phyloP scores from a whole-genome alignment of 2,113 vertebrate genomes.

The Picathartes gymnocephalus region DNA sequence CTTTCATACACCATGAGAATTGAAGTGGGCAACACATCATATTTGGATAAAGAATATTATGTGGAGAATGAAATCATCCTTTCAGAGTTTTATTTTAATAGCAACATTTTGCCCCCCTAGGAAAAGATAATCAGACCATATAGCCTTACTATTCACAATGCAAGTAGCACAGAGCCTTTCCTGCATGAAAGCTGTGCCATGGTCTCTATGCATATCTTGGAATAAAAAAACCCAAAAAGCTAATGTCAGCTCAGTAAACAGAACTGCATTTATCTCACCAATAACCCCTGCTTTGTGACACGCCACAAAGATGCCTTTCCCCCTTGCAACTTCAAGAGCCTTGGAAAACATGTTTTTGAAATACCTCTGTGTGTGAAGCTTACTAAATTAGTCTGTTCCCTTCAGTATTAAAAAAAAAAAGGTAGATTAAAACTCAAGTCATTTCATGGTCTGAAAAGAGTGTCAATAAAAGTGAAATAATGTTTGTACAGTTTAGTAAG shows the following conservation, averaged over 20 bases:
- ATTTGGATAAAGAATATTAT: not conserved
- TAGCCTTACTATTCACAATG: rapidly evolving
- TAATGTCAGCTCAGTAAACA: not conserved
- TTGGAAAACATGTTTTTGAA: constrained; percentile 42
- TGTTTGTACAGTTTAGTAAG: constrained; percentile 55
- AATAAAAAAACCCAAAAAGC: not conserved
- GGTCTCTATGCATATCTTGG: not conserved
- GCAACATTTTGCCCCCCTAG: too few relatives aligned
- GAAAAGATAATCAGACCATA: not conserved
- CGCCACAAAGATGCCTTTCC: not conserved
- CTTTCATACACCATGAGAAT: not conserved
- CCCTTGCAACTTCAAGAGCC: not conserved
- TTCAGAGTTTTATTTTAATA: not conserved
- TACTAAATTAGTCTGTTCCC: constrained; percentile 56
- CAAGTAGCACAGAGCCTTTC: not conserved
- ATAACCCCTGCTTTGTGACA: not conserved
- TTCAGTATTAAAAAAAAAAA: not conserved
- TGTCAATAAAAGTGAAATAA: constrained; percentile 47
- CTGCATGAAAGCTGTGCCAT: not conserved
- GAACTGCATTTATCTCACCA: not conserved
- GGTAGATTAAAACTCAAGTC: constrained; percentile 50
- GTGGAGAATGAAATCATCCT: not conserved
- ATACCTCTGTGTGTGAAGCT: constrained; percentile 27
- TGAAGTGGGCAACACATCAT: not conserved
- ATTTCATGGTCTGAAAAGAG: constrained; percentile 70